Percentiles rank a stretch among this genome's conserved stretches.
phyloP scores from a whole-genome alignment of 2,797 vertebrate genomes.

The Pseudochirops cupreus region DNA sequence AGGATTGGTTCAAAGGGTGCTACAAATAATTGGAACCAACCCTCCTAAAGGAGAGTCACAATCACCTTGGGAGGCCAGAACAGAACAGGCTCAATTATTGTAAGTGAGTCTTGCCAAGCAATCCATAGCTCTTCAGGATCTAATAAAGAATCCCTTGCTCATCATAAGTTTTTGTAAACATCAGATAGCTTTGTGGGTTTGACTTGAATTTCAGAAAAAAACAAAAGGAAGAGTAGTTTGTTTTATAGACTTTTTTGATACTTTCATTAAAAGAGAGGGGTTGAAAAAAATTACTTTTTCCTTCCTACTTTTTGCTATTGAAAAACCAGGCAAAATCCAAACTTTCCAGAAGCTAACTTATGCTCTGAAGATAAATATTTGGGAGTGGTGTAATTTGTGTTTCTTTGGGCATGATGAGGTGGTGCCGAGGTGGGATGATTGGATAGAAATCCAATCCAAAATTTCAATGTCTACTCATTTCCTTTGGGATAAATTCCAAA shows the following conservation, averaged over 20 bases:
- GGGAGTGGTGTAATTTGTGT: slow-evolving; percentile 21
- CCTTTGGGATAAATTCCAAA: background rate
- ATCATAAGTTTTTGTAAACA: slow-evolving; percentile 24
- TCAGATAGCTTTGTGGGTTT: slow-evolving; percentile 22
- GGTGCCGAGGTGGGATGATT: background rate
- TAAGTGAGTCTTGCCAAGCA: background rate
- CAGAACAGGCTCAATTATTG: background rate
- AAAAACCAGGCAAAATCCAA: slow-evolving; percentile 22
- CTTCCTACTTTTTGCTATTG: background rate
- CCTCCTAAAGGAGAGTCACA: background rate
- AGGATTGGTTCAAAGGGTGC: background rate
- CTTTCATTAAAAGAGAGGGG: slow-evolving; percentile 19
- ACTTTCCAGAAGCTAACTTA: slow-evolving; percentile 26
- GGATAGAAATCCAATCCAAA: background rate
- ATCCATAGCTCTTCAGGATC: background rate
- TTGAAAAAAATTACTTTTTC: background rate
- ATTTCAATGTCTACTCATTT: slow-evolving; percentile 5
- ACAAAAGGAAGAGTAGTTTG: background rate
- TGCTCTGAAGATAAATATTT: slow-evolving; percentile 30
- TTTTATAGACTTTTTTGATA: slow-evolving; percentile 24
- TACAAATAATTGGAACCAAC: background rate
- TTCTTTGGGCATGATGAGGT: background rate
- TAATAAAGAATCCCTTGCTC: background rate
- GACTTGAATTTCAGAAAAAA: slow-evolving; percentile 30
- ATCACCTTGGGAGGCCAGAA: background rate